Percentiles rank a stretch among this genome's conserved stretches.
Conservation (phyloP, 2,797 vertebrate genomes). For the Dromococcyx pavoninus region DNA sequence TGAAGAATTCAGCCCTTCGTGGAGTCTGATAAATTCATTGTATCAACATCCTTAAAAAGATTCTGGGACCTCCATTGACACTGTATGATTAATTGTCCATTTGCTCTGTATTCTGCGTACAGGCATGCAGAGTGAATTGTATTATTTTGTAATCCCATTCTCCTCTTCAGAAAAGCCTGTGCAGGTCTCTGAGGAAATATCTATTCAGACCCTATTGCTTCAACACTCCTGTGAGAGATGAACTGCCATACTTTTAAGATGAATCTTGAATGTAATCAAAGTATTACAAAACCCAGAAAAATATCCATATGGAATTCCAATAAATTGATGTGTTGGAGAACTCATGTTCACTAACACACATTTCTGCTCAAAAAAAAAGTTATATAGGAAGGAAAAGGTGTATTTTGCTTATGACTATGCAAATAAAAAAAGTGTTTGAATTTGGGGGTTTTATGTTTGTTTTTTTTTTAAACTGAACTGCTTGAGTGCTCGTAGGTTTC, state of each 20-base stretch:
- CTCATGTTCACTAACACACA: neutral
- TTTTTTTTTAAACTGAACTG: neutral
- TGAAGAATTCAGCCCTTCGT: neutral
- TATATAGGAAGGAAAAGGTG: neutral
- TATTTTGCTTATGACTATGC: neutral
- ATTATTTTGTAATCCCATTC: neutral
- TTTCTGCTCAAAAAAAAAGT: neutral
- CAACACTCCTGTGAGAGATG: neutral
- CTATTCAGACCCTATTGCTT: neutral
- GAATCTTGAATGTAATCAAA: constrained; percentile 6
- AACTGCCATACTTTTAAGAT: neutral
- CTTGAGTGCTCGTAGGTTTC: neutral
- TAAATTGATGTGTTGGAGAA: neutral
- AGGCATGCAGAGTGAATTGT: neutral
- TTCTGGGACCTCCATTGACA: neutral
- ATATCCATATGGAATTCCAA: neutral
- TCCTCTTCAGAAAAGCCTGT: neutral
- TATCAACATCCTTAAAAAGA: neutral
- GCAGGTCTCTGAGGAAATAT: neutral
- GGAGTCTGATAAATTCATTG: neutral
- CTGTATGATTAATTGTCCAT: neutral
- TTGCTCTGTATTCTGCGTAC: neutral
- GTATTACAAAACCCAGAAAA: neutral
- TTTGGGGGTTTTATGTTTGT: neutral
- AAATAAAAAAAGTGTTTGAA: neutral